Conservation (phyloP, 2,797 vertebrate genomes). For the Sebastes hubbsi region DNA sequence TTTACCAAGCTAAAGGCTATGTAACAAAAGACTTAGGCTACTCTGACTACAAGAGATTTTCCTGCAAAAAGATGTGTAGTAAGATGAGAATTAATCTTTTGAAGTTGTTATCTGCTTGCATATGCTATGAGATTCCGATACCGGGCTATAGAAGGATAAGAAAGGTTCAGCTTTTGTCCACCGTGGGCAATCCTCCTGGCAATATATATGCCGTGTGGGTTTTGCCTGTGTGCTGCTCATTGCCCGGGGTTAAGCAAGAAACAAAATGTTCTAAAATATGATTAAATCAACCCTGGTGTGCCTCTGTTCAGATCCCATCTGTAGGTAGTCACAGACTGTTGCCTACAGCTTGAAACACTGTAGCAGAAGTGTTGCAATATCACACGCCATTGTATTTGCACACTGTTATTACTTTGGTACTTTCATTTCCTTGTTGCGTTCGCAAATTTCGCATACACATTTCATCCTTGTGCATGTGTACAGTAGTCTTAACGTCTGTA, state of each 20-base stretch:
- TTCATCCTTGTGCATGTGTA: neutral
- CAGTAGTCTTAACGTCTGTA: neutral
- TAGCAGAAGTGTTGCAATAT: constrained; percentile 51
- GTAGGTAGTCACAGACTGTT: constrained; percentile 64
- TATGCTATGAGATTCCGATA: constrained; percentile 65
- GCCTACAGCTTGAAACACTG: constrained; percentile 61
- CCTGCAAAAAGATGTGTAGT: constrained; percentile 65
- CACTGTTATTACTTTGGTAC: constrained; percentile 21
- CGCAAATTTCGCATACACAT: neutral
- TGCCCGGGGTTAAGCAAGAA: constrained; percentile 72
- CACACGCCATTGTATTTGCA: constrained; percentile 25
- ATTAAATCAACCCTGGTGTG: constrained; percentile 76
- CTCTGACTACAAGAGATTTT: constrained; percentile 59
- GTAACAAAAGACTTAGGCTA: constrained; percentile 64
- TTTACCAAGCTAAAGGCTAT: constrained; percentile 76
- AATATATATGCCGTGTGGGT: constrained; percentile 68
- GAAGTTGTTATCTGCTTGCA: constrained; percentile 80
- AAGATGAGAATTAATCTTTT: constrained; percentile 81
- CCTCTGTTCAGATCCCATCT: constrained; percentile 66
- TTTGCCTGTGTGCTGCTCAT: constrained; percentile 68
- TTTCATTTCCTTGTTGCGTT: constrained; percentile 15
- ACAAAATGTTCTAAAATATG: constrained; percentile 79
- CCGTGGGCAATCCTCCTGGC: constrained; percentile 80
- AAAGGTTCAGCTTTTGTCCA: constrained; percentile 73
- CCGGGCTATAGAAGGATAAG: constrained; percentile 68